Percentiles rank a stretch among this genome's conserved stretches.
Conservation (phyloP, 2,888 invertebrate genomes). For the Ischnura elegans region DNA sequence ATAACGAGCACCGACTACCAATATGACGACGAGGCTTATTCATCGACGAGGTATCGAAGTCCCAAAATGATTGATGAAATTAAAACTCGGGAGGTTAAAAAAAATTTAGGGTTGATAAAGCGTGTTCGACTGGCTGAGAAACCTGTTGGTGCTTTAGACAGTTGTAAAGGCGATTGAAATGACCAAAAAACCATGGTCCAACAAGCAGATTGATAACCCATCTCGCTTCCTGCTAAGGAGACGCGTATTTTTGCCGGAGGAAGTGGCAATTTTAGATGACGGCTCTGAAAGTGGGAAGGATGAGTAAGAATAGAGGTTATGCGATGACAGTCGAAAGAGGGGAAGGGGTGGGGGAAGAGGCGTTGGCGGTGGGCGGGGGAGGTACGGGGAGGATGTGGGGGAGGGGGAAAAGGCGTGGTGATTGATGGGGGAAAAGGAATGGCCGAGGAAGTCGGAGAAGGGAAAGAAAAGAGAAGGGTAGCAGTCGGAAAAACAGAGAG, state of each 20-base stretch:
- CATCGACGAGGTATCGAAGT: background rate
- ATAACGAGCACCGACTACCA: background rate
- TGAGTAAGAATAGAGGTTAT: constrained; percentile 59
- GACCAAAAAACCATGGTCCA: constrained; percentile 10
- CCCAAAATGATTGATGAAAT: constrained; percentile 30
- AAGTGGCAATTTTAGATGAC: constrained; percentile 63
- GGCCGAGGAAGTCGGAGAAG: background rate
- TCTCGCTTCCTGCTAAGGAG: constrained; percentile 40
- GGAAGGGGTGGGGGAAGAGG: background rate
- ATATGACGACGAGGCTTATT: background rate
- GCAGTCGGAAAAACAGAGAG: background rate
- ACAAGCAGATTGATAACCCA: background rate
- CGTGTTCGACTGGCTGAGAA: background rate
- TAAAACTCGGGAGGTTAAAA: background rate
- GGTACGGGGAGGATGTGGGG: background rate
- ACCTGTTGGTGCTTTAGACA: constrained; percentile 21
- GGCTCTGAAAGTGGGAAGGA: constrained; percentile 28
- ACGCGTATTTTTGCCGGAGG: constrained; percentile 35
- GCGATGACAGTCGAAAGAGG: constrained; percentile 32
- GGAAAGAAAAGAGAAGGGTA: background rate
- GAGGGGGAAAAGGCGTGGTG: background rate
- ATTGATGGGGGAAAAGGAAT: background rate
- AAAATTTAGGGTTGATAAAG: too few species aligned
- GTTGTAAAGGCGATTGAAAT: constrained; percentile 6
- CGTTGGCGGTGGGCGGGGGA: background rate